Base-by-base conservation (phyloP, 2,797 vertebrate genomes). In the Parotocinclus haroldoi region DNA sequence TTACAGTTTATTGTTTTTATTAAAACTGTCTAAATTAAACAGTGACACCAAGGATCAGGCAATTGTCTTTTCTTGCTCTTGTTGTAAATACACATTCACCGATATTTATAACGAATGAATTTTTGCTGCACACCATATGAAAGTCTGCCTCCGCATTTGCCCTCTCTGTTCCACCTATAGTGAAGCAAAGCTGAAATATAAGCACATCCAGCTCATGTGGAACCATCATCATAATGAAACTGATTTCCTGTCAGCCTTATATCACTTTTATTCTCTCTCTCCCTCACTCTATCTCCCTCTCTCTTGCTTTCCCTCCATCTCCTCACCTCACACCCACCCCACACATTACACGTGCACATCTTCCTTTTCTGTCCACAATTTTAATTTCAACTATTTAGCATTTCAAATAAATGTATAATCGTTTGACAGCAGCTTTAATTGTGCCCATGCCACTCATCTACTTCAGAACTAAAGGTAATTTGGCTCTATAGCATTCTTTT, bases 401-500 rank as follows among this genome's bases (percentile, higher is more conserved):
- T 63, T 71, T 63, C 60, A 63, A 57, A 63, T 9, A 70, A 58
- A 56, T 66, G 53, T 58, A 37, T 54, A 63, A 67, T 77, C 59
- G 66, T 66, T 60, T 71, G 60, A 68, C 72, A 80, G 64, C 51
- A 64, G 54, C 68, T 77, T 76, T 75, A 37, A 56, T 53, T 27
- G 70, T 55, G 36, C 36, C 46, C 49, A 72, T 52, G 63, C 66
- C 58, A 61, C 51, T 57, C 36, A 17, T 51, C 42, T 58, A 71
- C 40, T 75, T 76, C 59, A 75, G 61, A 77, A 68, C 72, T 70
- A 73, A 77, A 79, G 63, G 69, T 64, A 72, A 80, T 79, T 71
- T 78, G 69, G 55, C 68, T 60, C 49, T 13, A 52, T 66, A 62
- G 68, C 63, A 70, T 73, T 75, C 59, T 78, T 80, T 80, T 74